A percentile compares a stretch with the other conserved stretches of the same genome.
These are phyloP conservation scores for Sebastes diaconus DNA, from an alignment of 2,797 vertebrate species.

Conservation along the genomic window DNA sequence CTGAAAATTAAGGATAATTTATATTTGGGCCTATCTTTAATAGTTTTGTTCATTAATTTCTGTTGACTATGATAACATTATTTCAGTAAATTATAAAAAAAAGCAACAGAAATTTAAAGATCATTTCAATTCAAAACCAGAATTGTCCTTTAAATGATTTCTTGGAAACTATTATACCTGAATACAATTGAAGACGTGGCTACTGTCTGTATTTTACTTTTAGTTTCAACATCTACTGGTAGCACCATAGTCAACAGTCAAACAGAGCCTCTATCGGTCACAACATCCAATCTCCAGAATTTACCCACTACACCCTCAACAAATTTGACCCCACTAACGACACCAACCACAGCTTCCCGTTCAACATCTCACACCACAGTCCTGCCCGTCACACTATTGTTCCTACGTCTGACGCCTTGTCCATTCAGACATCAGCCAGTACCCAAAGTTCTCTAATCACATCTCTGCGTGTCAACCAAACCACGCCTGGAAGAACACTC, in stretches of 20 bases:
- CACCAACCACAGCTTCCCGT: not conserved
- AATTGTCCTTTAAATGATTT: not conserved
- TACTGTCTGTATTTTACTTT: not conserved
- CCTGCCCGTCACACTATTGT: not conserved
- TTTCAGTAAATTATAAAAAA: not conserved
- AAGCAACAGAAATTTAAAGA: not conserved
- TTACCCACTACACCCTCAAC: not conserved
- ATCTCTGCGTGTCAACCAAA: not conserved
- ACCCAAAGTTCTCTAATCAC: not conserved
- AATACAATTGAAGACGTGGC: not conserved
- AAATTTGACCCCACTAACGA: not conserved
- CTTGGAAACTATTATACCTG: not conserved
- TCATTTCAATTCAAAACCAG: not conserved
- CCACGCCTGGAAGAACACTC: not conserved
- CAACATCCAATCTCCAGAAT: not conserved
- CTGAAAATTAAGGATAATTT: not conserved
- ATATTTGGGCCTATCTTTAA: not conserved
- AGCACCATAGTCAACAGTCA: not conserved
- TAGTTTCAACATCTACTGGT: not conserved
- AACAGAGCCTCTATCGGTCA: not conserved
- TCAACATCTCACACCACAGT: not conserved
- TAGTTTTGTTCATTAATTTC: not conserved
- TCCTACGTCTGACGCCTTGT: not conserved
- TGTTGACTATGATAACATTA: not conserved
- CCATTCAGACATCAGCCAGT: constrained; percentile 17